Evolutionary conservation across 2,797 vertebrate species (phyloP), one percentile per base, ranked within the genome.

Genomic region (Poecilia picta): DNA sequence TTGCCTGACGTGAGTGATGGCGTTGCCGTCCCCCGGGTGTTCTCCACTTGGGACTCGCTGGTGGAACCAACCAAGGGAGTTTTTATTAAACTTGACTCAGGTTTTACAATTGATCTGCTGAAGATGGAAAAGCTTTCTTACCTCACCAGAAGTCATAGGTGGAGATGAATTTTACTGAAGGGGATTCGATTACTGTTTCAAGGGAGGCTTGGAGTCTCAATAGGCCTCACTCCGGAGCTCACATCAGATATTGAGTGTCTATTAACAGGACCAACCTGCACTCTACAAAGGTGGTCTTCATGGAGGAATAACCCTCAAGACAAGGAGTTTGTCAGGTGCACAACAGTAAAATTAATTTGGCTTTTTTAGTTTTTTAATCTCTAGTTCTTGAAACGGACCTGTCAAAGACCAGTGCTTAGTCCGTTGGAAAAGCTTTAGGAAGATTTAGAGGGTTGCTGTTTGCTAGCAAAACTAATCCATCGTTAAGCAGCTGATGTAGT

Each of bases 401-500:
- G 25, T 71, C 41, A 46, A 71, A 71, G 25, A 46, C 25, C 25
- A 16, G 41, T n/a, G 12, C 41, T 71, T 46, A 71, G 25, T 45
- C 68, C 12, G 28, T 45, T 45, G n/a, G n/a, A 71, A 71, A 71
- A 28, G 41, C 12, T 71, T 46, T 71, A 43, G 41, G 43, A 28
- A n/a, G 68, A 71, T 16, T 46, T 71, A 16, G 1, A 45, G 41
- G 41, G 45, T 71, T 71, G 68, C 25, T 46, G 7, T 33, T 46
- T 64, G 46, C 78, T 15, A 57, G 33, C 68, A 75, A 53, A 57
- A 59, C 8, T 59, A 79, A 47, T 79, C 68, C n/a, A 80, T 1
- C 41, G 20, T 31, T 28, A 74, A 43, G 23, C 73, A 57, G 18
- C 25, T 71, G n/a, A 71, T 28, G 25, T 8, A 45, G 68, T 71